Evolutionary conservation across 2,888 invertebrate genomes (phyloP).

Genomic region (Agonum fuliginosum): DNA sequence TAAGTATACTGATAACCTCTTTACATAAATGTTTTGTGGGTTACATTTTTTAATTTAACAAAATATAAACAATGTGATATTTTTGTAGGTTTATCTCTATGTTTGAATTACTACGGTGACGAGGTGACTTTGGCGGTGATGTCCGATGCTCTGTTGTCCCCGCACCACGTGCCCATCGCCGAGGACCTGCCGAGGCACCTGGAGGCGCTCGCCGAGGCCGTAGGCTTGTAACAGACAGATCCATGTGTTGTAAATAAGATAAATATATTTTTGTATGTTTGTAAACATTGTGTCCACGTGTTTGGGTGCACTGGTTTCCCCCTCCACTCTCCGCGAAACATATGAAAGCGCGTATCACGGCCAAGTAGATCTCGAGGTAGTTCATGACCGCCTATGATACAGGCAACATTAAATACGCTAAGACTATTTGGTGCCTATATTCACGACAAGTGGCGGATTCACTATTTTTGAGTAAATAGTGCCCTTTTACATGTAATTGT

Average conservation of each 20-base stretch:
- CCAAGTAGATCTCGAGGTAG: background rate
- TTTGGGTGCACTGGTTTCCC: conserved; percentile 3
- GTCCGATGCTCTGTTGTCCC: conserved; percentile 82
- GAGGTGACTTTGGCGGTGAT: conserved; percentile 81
- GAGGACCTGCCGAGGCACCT: conserved; percentile 69
- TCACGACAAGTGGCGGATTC: too few species aligned
- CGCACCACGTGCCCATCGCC: conserved; percentile 78
- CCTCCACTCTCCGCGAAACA: conserved; percentile 9
- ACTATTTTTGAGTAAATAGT: too few species aligned
- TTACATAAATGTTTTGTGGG: conserved; percentile 39
- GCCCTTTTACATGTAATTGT: too few species aligned
- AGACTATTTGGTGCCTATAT: too few species aligned
- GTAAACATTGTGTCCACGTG: background rate
- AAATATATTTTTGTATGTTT: conserved; percentile 23
- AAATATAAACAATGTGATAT: background rate
- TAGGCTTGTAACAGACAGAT: background rate
- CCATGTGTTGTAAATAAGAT: background rate
- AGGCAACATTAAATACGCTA: background rate
- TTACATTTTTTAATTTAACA: conserved; percentile 65
- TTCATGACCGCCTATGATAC: background rate
- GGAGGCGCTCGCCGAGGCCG: conserved; percentile 67
- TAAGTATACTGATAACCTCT: too few species aligned
- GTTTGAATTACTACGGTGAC: conserved; percentile 81
- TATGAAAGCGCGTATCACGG: conserved; percentile 16
- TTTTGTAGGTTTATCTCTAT: conserved; percentile 80